Evolutionary conservation across 2,113 vertebrate genomes (phyloP), one percentile per base, ranked within the genome.

Genomic region (Isurus oxyrinchus): DNA sequence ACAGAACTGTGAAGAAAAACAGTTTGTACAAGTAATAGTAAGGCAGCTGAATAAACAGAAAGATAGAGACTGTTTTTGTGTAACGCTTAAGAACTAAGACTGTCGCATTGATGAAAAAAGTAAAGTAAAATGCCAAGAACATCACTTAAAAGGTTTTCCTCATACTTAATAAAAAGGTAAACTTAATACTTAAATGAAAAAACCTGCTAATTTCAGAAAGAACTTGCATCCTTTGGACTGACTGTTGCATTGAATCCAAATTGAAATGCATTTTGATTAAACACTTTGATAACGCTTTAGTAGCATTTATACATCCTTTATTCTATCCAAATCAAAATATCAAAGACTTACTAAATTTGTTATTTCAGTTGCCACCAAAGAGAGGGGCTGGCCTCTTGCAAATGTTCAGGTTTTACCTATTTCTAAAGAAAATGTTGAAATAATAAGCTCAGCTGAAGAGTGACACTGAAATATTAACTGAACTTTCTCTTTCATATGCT

Each of bases 331-430:
- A 95, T 72, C 66, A 72, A 49, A 95, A 72, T 95, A 55, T 95
- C 94, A 95, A 95, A 95, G 94, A 21, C 94, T 69, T 72, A 72
- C 23, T 55, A 95, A 55, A 69, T 76, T 95, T 95, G 94, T 95
- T 95, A 95, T 95, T 95, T 95, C 94, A 95, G 94, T 95, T 95
- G 94, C 23, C 55, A 95, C 49, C 49, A 72, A 95, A 95, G 40
- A 69, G 63, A 35, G 44, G 94, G 67, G 27, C 44, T 95, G 25
- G 67, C 31, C 67, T 72, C 67, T 55, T 55, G 44, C 35, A 95
- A 49, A 27, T 53, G 49, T 66, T 95, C 94, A 95, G 67, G 57
- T 94, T 94, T 94, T 66, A 94, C 90, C 35, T 23, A 94, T 94
- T 94, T 94, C 90, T 94, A 94, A 94, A 94, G 90, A 63, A 94